Evolutionary conservation across 1,140 invertebrate genomes (phyloP), one percentile per base, ranked within the genome.

Genomic region (Lethrus apterus): DNA sequence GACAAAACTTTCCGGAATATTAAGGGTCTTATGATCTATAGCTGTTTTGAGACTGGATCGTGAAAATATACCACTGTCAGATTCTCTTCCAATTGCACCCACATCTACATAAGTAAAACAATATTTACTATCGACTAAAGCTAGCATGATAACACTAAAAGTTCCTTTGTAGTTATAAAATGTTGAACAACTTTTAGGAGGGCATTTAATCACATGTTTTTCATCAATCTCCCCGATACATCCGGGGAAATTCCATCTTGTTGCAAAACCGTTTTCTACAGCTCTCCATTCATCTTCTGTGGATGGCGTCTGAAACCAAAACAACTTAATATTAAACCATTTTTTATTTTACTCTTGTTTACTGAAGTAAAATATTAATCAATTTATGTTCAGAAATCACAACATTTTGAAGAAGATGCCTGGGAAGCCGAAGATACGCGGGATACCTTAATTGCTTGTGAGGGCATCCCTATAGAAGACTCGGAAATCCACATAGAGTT

Each of bases 161-260:
- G 23, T 26, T 26, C 23, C 23, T 26, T 26, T 26, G 23, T 26
- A 26, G 23, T 5, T 26, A 26, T 26, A 26, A 26, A 26, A 26
- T 26, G n/a, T 26, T 5, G 23, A 26, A n/a, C 23, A 26, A 26
- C 23, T 26, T 26, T 26, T 26, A 26, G 23, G 5, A 26, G 23
- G 23, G n/a, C 23, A 26, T 26, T 26, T 26, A 7, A 26, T 26
- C n/a, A 32, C 31, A 32, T 32, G 13, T 32, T 32, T 32, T 32
- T 13, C 31, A 13, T 32, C 31, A 4, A 32, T 9, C 7, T 5
- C 31, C 7, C 7, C 31, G 4, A 13, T 13, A 13, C 31, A 32
- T 32, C 13, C 7, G 4, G 31, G 31, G 13, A 32, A 32, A 32
- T 32, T 32, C 31, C 31, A 32, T 32, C 31, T 32, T 9, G 4